Conservation (phyloP, 2,888 invertebrate genomes). For the Petrolisthes manimaculis region DNA sequence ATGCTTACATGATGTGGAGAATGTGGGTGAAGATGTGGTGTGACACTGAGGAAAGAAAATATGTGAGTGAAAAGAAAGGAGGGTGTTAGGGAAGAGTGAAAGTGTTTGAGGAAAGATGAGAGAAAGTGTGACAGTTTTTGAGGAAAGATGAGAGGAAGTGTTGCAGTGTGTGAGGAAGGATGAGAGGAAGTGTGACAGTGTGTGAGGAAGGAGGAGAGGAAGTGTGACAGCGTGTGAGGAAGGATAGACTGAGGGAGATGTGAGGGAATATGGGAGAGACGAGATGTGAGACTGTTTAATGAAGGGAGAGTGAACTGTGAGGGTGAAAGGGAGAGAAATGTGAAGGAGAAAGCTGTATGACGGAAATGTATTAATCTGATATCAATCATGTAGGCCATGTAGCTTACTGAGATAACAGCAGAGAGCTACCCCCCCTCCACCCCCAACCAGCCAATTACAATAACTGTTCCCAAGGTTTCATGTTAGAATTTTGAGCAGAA, state of each 20-base stretch:
- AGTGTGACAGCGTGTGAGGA: neutral
- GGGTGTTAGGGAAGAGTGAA: neutral
- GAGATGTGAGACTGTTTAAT: too few species aligned
- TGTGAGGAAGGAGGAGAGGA: neutral
- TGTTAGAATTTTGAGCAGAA: too few species aligned
- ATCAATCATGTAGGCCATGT: too few species aligned
- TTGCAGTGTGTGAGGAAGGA: neutral
- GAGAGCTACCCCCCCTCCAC: too few species aligned
- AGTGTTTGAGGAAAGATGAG: too few species aligned
- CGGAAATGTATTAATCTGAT: neutral
- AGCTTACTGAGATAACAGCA: too few species aligned
- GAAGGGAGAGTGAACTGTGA: too few species aligned
- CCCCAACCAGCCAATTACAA: too few species aligned
- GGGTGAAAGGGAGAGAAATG: neutral
- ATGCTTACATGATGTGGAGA: too few species aligned
- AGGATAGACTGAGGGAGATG: conserved; percentile 16
- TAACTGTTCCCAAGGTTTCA: too few species aligned
- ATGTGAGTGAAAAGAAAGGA: neutral
- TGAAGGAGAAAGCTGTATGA: neutral
- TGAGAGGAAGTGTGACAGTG: conserved; percentile 10
- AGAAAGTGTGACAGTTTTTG: neutral
- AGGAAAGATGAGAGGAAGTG: neutral
- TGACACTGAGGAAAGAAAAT: neutral
- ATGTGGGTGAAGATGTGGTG: neutral
- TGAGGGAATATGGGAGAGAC: too few species aligned